Conservation (phyloP, 2,888 invertebrate species). For the Drosophila mercatorum region DNA sequence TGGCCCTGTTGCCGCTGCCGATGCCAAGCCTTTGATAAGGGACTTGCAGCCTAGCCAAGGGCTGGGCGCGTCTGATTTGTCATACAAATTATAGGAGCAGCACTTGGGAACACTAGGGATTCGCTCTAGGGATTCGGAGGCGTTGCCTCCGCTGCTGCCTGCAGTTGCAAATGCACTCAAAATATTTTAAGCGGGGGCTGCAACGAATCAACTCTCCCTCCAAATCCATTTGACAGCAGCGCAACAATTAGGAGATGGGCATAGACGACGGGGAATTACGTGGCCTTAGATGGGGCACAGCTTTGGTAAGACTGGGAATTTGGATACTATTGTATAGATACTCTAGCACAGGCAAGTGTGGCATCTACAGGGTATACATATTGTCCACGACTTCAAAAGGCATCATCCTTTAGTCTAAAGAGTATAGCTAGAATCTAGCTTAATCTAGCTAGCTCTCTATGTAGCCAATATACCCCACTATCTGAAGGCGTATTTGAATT, state of each 20-base stretch:
- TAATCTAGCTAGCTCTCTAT: too few relatives aligned
- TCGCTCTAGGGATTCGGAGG: background rate
- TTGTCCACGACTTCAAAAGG: too few relatives aligned
- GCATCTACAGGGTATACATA: too few relatives aligned
- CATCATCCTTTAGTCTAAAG: too few relatives aligned
- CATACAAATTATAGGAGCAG: constrained; percentile 50
- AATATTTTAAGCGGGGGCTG: constrained; percentile 18
- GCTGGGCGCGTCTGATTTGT: constrained; percentile 59
- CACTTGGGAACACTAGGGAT: constrained; percentile 9
- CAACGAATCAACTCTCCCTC: constrained; percentile 21
- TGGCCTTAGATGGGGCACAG: background rate
- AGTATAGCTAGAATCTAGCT: too few relatives aligned
- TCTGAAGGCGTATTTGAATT: background rate
- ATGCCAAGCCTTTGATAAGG: constrained; percentile 55
- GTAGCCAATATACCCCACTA: background rate
- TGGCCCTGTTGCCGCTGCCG: constrained; percentile 12
- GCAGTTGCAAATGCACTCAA: constrained; percentile 39
- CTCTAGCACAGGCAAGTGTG: too few relatives aligned
- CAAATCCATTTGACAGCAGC: constrained; percentile 1
- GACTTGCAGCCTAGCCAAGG: constrained; percentile 13
- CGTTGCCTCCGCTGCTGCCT: constrained; percentile 13
- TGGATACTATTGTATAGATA: too few relatives aligned
- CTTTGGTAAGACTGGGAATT: background rate
- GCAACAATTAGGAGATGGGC: background rate
- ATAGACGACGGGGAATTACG: background rate